Percentiles rank a stretch among this genome's conserved stretches.
Evolutionary conservation across 2,888 invertebrate species (phyloP).

Genomic region (Pachycephus smyrnensis): DNA sequence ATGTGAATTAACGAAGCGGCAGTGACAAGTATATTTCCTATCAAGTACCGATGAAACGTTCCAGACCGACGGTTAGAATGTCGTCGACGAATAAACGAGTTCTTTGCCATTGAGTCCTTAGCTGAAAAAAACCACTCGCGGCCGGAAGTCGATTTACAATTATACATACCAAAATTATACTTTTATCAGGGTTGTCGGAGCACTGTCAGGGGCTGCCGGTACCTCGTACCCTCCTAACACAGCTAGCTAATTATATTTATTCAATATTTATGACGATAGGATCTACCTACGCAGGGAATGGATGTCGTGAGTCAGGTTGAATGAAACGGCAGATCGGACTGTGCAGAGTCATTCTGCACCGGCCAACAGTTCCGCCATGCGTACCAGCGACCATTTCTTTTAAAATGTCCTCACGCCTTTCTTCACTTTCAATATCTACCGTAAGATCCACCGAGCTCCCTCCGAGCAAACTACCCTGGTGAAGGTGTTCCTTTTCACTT

Average conservation of each 20-base stretch:
- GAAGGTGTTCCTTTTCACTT: neutral
- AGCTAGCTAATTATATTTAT: constrained; percentile 55
- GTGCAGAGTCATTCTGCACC: constrained; percentile 49
- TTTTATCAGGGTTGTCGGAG: neutral
- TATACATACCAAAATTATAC: constrained; percentile 1
- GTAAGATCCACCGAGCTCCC: neutral
- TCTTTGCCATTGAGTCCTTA: neutral
- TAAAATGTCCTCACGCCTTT: neutral
- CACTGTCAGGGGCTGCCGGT: neutral
- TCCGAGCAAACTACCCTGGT: neutral
- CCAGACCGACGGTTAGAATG: neutral
- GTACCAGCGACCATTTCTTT: constrained; percentile 11
- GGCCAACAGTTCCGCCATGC: constrained; percentile 28
- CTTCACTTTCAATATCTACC: neutral
- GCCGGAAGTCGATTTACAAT: constrained; percentile 3
- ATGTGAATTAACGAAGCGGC: neutral
- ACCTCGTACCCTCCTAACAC: constrained; percentile 30
- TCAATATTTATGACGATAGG: constrained; percentile 55
- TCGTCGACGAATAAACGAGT: neutral
- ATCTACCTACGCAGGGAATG: constrained; percentile 41
- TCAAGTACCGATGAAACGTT: neutral
- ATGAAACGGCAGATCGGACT: constrained; percentile 49
- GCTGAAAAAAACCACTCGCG: neutral
- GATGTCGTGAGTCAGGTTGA: constrained; percentile 50
- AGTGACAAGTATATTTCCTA: neutral